Percentiles rank a stretch among this genome's conserved stretches.
phyloP scores from a whole-genome alignment of 2,113 vertebrate species.

The Platysternon megacephalum region DNA sequence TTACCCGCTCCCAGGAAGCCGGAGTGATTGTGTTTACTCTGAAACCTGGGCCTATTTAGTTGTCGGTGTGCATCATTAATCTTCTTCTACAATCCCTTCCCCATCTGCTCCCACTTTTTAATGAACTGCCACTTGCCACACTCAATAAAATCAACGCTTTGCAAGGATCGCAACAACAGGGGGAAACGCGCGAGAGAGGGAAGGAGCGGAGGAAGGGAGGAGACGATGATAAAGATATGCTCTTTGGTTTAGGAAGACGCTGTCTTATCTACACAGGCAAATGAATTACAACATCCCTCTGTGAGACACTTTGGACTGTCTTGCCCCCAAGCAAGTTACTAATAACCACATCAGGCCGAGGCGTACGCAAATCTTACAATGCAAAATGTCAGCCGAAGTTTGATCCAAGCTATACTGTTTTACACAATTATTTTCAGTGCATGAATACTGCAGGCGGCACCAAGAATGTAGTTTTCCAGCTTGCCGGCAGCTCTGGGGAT shows the following conservation, averaged over 20 bases:
- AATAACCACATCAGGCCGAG: conserved; percentile 55
- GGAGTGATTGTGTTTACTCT: conserved; percentile 77
- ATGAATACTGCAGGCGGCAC: conserved; percentile 48
- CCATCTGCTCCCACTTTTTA: conserved; percentile 85
- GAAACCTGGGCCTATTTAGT: conserved; percentile 77
- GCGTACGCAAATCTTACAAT: background rate
- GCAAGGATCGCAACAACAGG: conserved; percentile 48
- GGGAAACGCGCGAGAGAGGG: background rate
- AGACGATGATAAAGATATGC: background rate
- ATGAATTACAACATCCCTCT: conserved; percentile 1
- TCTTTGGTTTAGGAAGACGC: background rate
- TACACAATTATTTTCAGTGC: conserved; percentile 64
- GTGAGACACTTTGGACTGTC: conserved; percentile 1
- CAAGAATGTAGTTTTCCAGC: conserved; percentile 59
- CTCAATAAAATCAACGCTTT: conserved; percentile 79
- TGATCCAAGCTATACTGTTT: conserved; percentile 60
- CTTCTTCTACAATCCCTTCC: conserved; percentile 81
- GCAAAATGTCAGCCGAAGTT: conserved; percentile 40
- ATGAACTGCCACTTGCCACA: conserved; percentile 84
- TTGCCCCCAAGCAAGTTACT: conserved; percentile 58
- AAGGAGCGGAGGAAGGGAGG: background rate
- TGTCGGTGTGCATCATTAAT: conserved; percentile 82
- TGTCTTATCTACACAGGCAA: conserved; percentile 2
- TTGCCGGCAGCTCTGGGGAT: conserved; percentile 71
- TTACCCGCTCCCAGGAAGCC: conserved; percentile 69